phyloP scores from a whole-genome alignment of 2,888 invertebrate genomes.

The Lysandra coridon region DNA sequence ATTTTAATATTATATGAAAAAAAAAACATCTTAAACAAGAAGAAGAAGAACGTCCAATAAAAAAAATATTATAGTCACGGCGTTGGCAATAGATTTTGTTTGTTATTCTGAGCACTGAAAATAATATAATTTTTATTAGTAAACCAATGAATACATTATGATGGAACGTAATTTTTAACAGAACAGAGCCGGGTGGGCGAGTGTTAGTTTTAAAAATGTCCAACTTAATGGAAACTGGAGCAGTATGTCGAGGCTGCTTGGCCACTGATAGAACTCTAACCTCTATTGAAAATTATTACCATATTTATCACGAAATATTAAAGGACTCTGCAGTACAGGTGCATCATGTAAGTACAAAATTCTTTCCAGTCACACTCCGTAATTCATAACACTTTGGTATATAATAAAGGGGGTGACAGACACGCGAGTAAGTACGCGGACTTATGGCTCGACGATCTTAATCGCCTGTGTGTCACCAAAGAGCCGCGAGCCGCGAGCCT shows the following conservation, averaged over 20 bases:
- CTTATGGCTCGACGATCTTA: too few relatives aligned
- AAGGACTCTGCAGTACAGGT: constrained; percentile 20
- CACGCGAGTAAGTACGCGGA: too few relatives aligned
- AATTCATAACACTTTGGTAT: too few relatives aligned
- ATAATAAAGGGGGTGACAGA: too few relatives aligned
- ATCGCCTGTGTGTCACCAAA: too few relatives aligned
- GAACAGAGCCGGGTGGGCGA: not conserved
- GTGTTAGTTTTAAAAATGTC: constrained; percentile 7
- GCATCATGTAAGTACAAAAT: not conserved
- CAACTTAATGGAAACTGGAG: not conserved
- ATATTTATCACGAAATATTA: constrained; percentile 36
- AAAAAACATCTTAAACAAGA: too few relatives aligned
- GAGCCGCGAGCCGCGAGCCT: too few relatives aligned
- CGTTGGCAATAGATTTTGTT: not conserved
- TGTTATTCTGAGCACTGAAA: not conserved
- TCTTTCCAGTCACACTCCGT: not conserved
- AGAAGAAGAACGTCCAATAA: not conserved
- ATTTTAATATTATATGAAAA: too few relatives aligned
- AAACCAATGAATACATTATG: not conserved
- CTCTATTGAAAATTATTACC: constrained; percentile 34
- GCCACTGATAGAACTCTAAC: constrained; percentile 37
- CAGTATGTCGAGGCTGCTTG: constrained; percentile 38
- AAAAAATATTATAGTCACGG: not conserved
- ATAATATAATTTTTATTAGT: not conserved
- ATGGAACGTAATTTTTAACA: not conserved